Conservation (phyloP, 2,113 vertebrate genomes). For the Prionailurus bengalensis region DNA sequence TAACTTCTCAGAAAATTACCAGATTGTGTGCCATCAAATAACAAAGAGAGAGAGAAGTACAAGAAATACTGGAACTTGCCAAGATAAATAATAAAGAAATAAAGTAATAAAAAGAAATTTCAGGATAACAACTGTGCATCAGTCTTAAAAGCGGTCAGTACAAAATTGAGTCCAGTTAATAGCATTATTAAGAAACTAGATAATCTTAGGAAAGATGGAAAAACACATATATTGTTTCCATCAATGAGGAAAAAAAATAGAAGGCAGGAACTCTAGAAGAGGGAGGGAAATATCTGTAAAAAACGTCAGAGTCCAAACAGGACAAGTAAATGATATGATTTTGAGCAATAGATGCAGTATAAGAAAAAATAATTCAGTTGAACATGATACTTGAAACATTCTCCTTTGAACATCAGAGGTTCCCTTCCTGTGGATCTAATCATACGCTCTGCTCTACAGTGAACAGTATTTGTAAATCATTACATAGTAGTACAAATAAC, state of each 20-base stretch:
- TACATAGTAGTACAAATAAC: not conserved
- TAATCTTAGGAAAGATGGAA: not conserved
- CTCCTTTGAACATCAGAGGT: not conserved
- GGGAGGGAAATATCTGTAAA: not conserved
- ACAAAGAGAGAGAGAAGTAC: not conserved
- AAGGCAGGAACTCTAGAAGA: not conserved
- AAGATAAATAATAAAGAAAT: conserved; percentile 2
- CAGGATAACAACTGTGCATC: not conserved
- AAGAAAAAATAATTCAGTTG: not conserved
- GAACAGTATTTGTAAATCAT: conserved; percentile 13
- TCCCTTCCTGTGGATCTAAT: conserved; percentile 4
- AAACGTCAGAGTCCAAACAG: not conserved
- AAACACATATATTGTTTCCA: not conserved
- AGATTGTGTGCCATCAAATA: not conserved
- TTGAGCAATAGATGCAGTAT: not conserved
- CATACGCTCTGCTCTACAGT: not conserved
- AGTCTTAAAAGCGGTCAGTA: conserved; percentile 5
- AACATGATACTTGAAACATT: conserved; percentile 20
- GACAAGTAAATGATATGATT: conserved; percentile 12
- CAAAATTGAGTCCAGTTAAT: not conserved
- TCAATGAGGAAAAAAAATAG: not conserved
- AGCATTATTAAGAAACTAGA: conserved; percentile 22
- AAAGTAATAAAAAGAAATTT: conserved; percentile 25
- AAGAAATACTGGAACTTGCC: not conserved
- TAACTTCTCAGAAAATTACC: not conserved